Conservation (phyloP, 2,797 vertebrate genomes). For the Somateria mollissima region DNA sequence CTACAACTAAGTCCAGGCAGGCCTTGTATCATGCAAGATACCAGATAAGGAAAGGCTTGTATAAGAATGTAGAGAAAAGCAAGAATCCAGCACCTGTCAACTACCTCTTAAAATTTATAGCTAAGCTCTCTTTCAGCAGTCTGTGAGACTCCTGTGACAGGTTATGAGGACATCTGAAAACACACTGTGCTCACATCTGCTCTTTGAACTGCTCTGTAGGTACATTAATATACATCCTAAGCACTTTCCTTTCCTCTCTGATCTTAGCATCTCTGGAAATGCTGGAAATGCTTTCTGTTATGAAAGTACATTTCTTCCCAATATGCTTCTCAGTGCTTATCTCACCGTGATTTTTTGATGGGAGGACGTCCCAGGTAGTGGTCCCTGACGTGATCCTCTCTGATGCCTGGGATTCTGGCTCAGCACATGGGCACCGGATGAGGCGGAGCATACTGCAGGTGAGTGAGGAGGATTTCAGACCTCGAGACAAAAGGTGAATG, state of each 20-base stretch:
- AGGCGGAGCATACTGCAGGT: neutral
- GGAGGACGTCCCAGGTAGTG: neutral
- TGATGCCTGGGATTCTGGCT: neutral
- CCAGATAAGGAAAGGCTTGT: neutral
- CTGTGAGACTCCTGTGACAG: neutral
- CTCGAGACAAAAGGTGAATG: neutral
- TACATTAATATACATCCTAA: neutral
- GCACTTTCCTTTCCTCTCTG: neutral
- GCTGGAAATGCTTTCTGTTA: neutral
- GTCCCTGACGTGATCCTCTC: neutral
- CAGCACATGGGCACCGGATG: neutral
- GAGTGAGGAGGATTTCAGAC: neutral
- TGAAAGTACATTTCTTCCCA: neutral
- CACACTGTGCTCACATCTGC: neutral
- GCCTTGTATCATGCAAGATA: neutral
- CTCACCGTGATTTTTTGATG: neutral
- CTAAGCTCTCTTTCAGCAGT: neutral
- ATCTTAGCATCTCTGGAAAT: neutral
- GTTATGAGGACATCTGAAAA: neutral
- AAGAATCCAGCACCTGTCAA: neutral
- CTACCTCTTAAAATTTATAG: neutral
- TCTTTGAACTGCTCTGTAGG: neutral
- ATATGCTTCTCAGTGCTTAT: neutral
- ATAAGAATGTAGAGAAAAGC: neutral
- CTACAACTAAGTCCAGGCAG: neutral